A percentile compares a stretch with the other conserved stretches of the same genome.
phyloP scores from a whole-genome alignment of 1,140 invertebrate species.

The Dendrolimus punctatus region DNA sequence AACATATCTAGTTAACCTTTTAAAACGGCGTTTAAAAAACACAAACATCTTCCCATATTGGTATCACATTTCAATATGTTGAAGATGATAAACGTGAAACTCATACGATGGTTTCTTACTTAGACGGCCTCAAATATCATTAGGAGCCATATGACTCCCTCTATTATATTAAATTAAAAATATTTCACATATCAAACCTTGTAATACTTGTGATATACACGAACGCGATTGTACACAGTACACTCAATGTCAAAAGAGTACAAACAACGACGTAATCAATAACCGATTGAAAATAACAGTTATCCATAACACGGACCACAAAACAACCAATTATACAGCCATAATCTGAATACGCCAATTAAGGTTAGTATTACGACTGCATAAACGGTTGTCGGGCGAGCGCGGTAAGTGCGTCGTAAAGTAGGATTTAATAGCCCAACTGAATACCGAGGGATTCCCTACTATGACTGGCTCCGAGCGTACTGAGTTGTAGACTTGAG shows the following conservation, averaged over 20 bases:
- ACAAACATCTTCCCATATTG: too few relatives aligned
- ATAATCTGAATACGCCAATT: conserved; percentile 65
- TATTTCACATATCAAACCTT: too few relatives aligned
- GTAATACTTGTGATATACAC: too few relatives aligned
- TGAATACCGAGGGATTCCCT: conserved; percentile 32
- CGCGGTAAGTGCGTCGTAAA: conserved; percentile 44
- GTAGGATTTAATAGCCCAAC: conserved; percentile 39
- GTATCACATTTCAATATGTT: too few relatives aligned
- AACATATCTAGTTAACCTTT: too few relatives aligned
- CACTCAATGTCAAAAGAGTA: background rate
- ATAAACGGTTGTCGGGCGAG: conserved; percentile 32
- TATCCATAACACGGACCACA: conserved; percentile 29
- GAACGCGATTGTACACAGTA: too few relatives aligned
- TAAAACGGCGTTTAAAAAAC: too few relatives aligned
- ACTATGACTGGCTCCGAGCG: background rate
- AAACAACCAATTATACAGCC: conserved; percentile 42
- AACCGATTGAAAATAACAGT: conserved; percentile 18
- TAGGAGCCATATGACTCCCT: too few relatives aligned
- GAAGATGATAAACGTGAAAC: too few relatives aligned
- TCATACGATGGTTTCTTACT: too few relatives aligned
- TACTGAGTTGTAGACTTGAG: background rate
- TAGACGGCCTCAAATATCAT: too few relatives aligned
- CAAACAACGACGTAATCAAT: conserved; percentile 11
- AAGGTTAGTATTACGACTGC: conserved; percentile 52
- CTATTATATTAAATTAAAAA: too few relatives aligned